A percentile compares a stretch with the other conserved stretches of the same genome.
Conservation (phyloP, 2,797 vertebrate species). For the Pelochelys cantorii region DNA sequence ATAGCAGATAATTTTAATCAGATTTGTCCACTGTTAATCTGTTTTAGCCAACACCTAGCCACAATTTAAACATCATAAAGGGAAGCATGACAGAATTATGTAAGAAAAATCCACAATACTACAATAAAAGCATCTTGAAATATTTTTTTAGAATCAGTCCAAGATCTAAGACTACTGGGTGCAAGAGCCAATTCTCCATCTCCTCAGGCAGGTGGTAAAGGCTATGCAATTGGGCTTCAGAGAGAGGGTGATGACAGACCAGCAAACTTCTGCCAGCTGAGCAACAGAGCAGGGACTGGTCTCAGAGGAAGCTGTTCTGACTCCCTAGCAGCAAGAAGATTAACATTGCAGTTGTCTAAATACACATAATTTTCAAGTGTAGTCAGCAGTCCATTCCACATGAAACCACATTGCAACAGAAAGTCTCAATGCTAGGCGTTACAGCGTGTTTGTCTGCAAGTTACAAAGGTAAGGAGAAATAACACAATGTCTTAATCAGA, state of each 20-base stretch:
- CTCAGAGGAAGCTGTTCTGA: background rate
- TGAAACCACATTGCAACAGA: background rate
- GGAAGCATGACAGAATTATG: constrained; percentile 40
- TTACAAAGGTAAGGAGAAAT: background rate
- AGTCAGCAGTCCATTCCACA: background rate
- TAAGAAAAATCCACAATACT: background rate
- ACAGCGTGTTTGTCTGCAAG: background rate
- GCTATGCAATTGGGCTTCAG: background rate
- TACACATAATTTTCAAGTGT: background rate
- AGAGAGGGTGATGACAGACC: background rate
- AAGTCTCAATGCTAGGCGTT: background rate
- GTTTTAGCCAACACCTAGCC: constrained; percentile 61
- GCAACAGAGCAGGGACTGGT: background rate
- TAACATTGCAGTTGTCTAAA: background rate
- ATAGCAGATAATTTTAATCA: constrained; percentile 81
- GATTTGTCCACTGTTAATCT: constrained; percentile 80
- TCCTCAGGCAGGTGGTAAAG: background rate
- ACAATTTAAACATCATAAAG: constrained; percentile 53
- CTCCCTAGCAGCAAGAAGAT: background rate
- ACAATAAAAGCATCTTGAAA: background rate
- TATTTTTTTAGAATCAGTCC: background rate
- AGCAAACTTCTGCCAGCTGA: background rate
- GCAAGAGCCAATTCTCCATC: background rate
- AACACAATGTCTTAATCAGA: background rate
- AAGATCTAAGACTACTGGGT: background rate